Conservation (phyloP, 1,140 invertebrate genomes). For the Leptestheria dahalacensis region DNA sequence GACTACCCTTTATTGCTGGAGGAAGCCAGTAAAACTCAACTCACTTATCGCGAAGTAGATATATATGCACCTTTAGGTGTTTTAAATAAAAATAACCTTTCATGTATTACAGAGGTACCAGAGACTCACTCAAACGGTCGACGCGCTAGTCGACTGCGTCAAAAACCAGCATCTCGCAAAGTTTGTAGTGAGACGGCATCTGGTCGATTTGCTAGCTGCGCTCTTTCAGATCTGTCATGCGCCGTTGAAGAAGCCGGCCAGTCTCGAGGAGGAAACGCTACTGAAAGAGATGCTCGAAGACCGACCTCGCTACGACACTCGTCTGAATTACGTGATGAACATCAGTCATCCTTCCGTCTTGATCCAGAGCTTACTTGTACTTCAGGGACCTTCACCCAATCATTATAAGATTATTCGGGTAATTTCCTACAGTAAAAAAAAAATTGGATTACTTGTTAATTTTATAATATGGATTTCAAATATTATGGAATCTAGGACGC, state of each 20-base stretch:
- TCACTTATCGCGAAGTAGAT: neutral
- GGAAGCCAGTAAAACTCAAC: neutral
- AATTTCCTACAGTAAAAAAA: neutral
- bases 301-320: slow-evolving; percentile 33
- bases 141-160: slow-evolving; percentile 9
- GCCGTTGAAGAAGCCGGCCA: slow-evolving; percentile 40
- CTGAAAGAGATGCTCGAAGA: slow-evolving; percentile 29
- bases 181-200: slow-evolving; percentile 20
- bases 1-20: slow-evolving; percentile 19
- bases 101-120: slow-evolving; percentile 12
- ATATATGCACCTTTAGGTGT: neutral
- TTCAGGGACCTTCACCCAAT: slow-evolving; percentile 34
- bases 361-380: slow-evolving; percentile 50
- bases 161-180: slow-evolving; percentile 9
- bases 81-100: neutral
- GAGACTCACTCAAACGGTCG: slow-evolving; percentile 13
- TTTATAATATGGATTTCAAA: neutral
- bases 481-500: slow-evolving; percentile 2
- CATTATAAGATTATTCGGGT: slow-evolving; percentile 12
- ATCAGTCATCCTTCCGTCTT: slow-evolving; percentile 40
- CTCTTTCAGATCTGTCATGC: slow-evolving; percentile 52
- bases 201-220: slow-evolving; percentile 40
- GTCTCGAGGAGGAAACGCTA: neutral
- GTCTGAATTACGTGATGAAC: slow-evolving; percentile 38
- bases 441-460: neutral